These are phyloP conservation scores for Heliconius charithonia DNA, from an alignment of 2,888 invertebrate species.

Conservation along the genomic window DNA sequence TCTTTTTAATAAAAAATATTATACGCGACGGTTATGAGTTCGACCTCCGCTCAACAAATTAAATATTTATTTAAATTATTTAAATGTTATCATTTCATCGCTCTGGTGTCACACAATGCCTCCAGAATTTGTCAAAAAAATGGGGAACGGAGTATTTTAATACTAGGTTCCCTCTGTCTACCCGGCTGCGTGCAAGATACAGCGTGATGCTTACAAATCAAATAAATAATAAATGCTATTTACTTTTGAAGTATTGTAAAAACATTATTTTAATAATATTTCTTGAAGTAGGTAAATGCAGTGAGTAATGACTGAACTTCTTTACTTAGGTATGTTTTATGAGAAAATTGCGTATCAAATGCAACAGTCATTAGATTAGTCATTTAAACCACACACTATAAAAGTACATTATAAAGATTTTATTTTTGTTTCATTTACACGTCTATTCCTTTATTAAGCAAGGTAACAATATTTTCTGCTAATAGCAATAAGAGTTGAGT, in stretches of 20 bases:
- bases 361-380: neutral
- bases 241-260: too few species aligned
- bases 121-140: neutral
- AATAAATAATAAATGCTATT: too few species aligned
- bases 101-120: neutral
- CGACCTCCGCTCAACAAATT: neutral
- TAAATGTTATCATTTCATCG: neutral
- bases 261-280: too few species aligned
- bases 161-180: neutral
- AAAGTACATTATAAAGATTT: neutral
- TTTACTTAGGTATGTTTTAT: neutral
- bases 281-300: too few species aligned
- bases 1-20: too few species aligned
- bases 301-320: neutral
- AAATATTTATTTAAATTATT: neutral
- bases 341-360: slow-evolving; percentile 3
- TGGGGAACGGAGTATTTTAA: neutral
- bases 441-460: neutral
- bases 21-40: neutral
- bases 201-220: too few species aligned
- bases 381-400: neutral
- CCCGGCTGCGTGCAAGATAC: neutral
- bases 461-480: too few species aligned
- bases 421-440: neutral
- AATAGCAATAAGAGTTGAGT: too few species aligned